Conservation (phyloP, 2,797 vertebrate genomes). For the Galagoides demidoff region DNA sequence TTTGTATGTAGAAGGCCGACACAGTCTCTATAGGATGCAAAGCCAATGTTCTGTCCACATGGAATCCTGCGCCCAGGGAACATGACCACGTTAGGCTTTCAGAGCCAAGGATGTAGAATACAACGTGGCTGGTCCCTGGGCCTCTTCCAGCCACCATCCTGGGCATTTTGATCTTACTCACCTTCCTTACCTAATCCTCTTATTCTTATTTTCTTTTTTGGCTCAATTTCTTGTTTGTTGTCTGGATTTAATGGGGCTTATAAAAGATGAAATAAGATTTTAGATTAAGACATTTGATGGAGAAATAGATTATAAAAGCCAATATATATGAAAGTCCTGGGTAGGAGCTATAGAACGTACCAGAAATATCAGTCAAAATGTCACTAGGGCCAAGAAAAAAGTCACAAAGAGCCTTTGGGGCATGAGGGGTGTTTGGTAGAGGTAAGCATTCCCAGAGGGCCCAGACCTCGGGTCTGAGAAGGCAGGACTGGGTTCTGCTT, state of each 20-base stretch:
- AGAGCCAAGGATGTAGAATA: neutral
- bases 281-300: neutral
- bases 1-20: neutral
- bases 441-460: neutral
- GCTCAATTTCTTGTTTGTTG: neutral
- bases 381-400: neutral
- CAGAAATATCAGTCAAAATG: neutral
- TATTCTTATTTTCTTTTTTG: neutral
- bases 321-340: neutral
- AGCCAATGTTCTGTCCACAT: neutral
- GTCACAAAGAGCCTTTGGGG: neutral
- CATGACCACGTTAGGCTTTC: rapidly evolving
- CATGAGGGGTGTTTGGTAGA: neutral
- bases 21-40: neutral
- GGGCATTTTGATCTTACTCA: neutral
- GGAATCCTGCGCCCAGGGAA: neutral
- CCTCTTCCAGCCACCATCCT: neutral
- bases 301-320: neutral
- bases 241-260: neutral
- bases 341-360: neutral
- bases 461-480: neutral
- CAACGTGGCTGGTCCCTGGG: rapidly evolving
- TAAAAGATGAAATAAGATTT: neutral
- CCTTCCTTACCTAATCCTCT: neutral
- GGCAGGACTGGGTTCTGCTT: neutral